Base-by-base conservation (phyloP, 2,888 invertebrate genomes). In the Thymelicus sylvestris region DNA sequence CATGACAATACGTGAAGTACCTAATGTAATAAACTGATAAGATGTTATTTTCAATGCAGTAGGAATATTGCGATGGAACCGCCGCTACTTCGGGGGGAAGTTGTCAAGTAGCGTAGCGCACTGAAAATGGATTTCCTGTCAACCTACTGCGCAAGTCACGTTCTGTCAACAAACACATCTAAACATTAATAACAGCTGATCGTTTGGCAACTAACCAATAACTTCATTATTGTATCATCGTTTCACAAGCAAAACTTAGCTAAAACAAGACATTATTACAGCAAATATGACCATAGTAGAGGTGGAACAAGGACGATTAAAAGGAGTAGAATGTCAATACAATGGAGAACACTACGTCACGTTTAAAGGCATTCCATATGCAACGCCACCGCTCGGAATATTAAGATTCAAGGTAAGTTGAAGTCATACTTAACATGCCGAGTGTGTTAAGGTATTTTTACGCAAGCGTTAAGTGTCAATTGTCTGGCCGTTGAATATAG, bases 311-410 rank as follows among this genome's bases (percentile, higher is more conserved):
- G 94, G 94, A 7, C 77, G 78, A 57, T 76, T 94, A 70, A 83
- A 85, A 79, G 94, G 94, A 60, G 77, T 80, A 6, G 65, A 82
- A 24, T 88, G 83, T 77, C 83, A 84, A 65, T 74, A 78, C 66
- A 81, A 77, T 10, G 79, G 83, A 55, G 83, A 81, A 74, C 86
- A 83, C 72, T 94, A 90, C 78, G 80, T 86, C 50, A 88, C 93
- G 59, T 94, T 94, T 81, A 93, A 93, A 84, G 95, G 95, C 66
- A 94, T 95, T 76, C 95, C 95, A 24, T 95, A 95, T 77, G 95
- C 95, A 7, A 88, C 91, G 75, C 95, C 95, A 65, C 95, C 95
- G 12, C 73, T 95, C 47, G 95, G 94, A 55, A 79, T 90, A 78
- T 91, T 95, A 73, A 89, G 95, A 88, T 95, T 95, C 86, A 94